A percentile compares a stretch with the other conserved stretches of the same genome.
These are phyloP conservation scores for Torymus aiolomorphi DNA, from an alignment of 2,888 invertebrate species.

Conservation along the genomic window DNA sequence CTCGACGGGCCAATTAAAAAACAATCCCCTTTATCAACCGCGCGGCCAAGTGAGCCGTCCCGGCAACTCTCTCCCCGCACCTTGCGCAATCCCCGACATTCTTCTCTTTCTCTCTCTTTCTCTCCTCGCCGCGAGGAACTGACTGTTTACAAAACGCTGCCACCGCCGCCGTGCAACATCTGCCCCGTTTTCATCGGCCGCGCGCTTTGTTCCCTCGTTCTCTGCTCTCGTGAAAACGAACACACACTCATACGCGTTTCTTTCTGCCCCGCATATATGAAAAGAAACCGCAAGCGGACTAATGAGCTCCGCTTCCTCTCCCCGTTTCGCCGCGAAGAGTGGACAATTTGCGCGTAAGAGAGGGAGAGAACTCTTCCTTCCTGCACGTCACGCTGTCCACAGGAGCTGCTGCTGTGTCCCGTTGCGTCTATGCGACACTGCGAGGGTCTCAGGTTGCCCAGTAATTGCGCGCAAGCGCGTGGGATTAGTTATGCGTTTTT, in stretches of 20 bases:
- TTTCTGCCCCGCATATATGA: neutral
- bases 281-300: neutral
- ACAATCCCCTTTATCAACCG: too few relatives aligned
- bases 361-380: slow-evolving; percentile 6
- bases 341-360: slow-evolving; percentile 14
- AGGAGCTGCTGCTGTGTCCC: too few relatives aligned
- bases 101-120: too few relatives aligned
- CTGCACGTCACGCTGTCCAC: too few relatives aligned
- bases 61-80: neutral
- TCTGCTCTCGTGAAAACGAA: neutral
- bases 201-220: slow-evolving; percentile 20
- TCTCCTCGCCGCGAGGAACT: too few relatives aligned
- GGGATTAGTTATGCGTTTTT: slow-evolving; percentile 17
- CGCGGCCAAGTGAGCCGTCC: too few relatives aligned
- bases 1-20: too few relatives aligned
- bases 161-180: slow-evolving; percentile 18
- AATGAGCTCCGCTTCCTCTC: too few relatives aligned
- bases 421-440: too few relatives aligned
- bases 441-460: neutral
- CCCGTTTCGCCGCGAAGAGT: neutral
- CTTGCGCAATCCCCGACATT: too few relatives aligned
- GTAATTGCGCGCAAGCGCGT: slow-evolving; percentile 3
- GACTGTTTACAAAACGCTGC: too few relatives aligned
- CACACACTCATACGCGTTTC: too few relatives aligned
- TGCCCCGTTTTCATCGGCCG: slow-evolving; percentile 21